These are phyloP conservation scores for Hippasteria phrygiana DNA, from an alignment of 53 echinoderm and acorn worm species.

Conservation along the genomic window DNA sequence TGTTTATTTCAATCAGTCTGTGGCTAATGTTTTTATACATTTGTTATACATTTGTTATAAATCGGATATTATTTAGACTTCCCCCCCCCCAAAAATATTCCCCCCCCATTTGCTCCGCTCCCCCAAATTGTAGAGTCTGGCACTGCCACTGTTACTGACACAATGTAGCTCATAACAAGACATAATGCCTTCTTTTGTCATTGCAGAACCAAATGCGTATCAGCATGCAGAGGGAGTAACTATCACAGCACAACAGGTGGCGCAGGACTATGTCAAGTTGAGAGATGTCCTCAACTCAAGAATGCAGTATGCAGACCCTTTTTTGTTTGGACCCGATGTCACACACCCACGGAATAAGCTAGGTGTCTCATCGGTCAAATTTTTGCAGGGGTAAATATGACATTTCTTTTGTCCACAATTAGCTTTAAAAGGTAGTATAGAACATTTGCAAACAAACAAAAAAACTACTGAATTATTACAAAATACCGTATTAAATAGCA, in stretches of 20 bases:
- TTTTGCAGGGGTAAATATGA: conserved; percentile 20
- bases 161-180: no score
- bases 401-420: no score
- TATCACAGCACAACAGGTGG: conserved; percentile 25
- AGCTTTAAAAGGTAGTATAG: no score
- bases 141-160: background rate
- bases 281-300: conserved; percentile 24
- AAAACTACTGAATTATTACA: no score
- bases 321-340: conserved; percentile 55
- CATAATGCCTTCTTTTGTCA: background rate
- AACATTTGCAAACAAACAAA: no score
- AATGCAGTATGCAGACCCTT: background rate
- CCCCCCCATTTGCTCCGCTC: no score
- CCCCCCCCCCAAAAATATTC: no score
- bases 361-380: background rate
- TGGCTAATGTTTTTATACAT: no score
- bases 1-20: no score
- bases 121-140: background rate
- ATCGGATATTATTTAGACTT: no score
- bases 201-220: conserved; percentile 39
- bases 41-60: no score
- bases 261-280: conserved; percentile 41
- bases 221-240: background rate
- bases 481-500: no score
- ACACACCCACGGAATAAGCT: conserved; percentile 22